phyloP scores from a whole-genome alignment of 2,113 vertebrate species.

The Thalassoma bifasciatum region DNA sequence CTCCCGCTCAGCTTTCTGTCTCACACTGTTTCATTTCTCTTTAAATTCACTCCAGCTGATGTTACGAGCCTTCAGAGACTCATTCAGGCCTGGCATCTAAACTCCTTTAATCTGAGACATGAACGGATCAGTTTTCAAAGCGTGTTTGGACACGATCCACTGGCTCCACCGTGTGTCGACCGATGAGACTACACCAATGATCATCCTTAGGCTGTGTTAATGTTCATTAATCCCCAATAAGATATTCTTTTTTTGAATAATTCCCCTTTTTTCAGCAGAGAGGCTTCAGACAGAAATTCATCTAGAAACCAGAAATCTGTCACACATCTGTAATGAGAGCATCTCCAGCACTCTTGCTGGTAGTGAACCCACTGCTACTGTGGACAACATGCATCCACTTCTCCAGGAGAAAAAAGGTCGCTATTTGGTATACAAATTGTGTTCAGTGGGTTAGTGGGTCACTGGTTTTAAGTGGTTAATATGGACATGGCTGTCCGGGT shows the following conservation, averaged over 20 bases:
- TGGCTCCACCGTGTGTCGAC: constrained; percentile 66
- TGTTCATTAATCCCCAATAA: constrained; percentile 41
- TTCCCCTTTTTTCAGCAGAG: constrained; percentile 27
- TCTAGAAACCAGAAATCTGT: background rate
- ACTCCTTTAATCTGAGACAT: background rate
- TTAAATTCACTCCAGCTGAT: constrained; percentile 15
- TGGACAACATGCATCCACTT: too few relatives aligned
- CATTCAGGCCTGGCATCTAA: background rate
- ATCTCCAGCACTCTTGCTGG: background rate
- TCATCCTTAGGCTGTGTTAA: constrained; percentile 11
- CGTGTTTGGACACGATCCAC: constrained; percentile 33
- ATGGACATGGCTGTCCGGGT: too few relatives aligned
- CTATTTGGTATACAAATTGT: too few relatives aligned
- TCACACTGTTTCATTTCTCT: background rate
- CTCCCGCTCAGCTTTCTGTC: background rate
- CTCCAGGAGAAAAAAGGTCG: too few relatives aligned
- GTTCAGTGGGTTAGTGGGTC: too few relatives aligned
- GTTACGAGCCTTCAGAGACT: constrained; percentile 14
- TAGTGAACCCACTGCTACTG: too few relatives aligned
- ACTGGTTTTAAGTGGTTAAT: too few relatives aligned
- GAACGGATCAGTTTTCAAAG: background rate
- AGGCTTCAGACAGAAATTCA: background rate
- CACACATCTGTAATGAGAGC: background rate
- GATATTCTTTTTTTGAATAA: constrained; percentile 55
- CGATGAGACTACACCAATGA: constrained; percentile 5